Percentiles rank a stretch among this genome's conserved stretches.
phyloP scores from a whole-genome alignment of 2,888 invertebrate species.

The Eutolmus rufibarbis region DNA sequence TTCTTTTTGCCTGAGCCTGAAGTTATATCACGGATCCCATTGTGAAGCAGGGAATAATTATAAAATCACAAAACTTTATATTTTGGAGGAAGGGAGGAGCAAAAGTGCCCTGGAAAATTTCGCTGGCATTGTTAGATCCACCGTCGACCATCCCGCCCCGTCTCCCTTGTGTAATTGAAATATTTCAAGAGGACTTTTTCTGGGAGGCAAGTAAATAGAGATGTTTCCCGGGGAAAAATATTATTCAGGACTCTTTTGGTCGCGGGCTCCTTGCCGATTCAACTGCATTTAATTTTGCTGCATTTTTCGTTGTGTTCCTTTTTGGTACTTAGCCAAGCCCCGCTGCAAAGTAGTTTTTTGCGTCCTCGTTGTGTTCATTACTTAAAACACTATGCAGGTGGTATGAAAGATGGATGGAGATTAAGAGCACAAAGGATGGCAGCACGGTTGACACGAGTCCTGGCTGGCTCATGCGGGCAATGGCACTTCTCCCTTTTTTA shows the following conservation, averaged over 20 bases:
- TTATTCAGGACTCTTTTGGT: not conserved
- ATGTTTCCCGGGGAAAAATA: not conserved
- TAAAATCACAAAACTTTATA: not conserved
- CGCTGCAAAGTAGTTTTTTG: not conserved
- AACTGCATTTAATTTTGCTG: not conserved
- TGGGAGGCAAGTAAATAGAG: not conserved
- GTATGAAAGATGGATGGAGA: not conserved
- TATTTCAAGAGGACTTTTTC: not conserved
- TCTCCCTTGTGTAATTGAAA: not conserved
- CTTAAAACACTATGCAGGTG: slow-evolving; percentile 11
- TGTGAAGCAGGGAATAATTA: not conserved
- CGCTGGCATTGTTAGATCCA: not conserved
- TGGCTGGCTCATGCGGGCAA: not conserved
- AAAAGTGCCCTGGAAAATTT: not conserved
- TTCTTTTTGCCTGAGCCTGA: not conserved
- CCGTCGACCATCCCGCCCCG: not conserved
- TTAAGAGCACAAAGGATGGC: not conserved
- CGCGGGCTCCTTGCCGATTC: not conserved
- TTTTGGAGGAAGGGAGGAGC: not conserved
- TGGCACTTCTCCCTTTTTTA: not conserved
- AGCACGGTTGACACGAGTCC: not conserved
- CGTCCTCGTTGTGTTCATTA: not conserved
- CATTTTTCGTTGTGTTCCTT: not conserved
- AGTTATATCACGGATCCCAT: not conserved
- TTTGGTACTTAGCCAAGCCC: not conserved